A percentile compares a stretch with the other conserved stretches of the same genome.
Evolutionary conservation across 2,888 invertebrate genomes (phyloP).

Genomic region (Atethmia centrago): DNA sequence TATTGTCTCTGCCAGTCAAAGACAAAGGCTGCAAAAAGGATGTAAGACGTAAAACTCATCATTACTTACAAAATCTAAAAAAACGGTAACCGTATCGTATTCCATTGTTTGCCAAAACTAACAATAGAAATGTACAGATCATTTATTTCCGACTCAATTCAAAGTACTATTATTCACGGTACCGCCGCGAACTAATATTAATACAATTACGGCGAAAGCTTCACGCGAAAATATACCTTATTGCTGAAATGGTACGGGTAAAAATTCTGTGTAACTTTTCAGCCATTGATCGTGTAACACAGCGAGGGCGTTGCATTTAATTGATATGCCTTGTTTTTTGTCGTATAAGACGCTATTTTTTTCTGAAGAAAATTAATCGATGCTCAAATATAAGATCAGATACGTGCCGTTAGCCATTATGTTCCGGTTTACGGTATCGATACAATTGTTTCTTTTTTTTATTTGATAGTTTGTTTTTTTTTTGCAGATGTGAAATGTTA

Average conservation of each 20-base stretch:
- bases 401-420: conserved; percentile 79
- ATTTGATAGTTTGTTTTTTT: conserved; percentile 38
- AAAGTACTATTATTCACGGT: conserved; percentile 68
- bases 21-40: conserved; percentile 48
- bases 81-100: conserved; percentile 59
- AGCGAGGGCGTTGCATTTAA: conserved; percentile 69
- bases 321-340: conserved; percentile 79
- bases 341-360: conserved; percentile 67
- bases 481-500: conserved; percentile 46
- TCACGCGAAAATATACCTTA: conserved; percentile 34
- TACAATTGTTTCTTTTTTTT: conserved; percentile 64
- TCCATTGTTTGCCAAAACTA: conserved; percentile 69
- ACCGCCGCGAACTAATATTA: conserved; percentile 59
- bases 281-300: conserved; percentile 1
- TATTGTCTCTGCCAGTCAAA: conserved; percentile 12
- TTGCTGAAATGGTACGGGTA: rapidly evolving
- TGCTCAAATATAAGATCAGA: conserved; percentile 77
- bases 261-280: conserved; percentile 17
- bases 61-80: conserved; percentile 64
- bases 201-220: conserved; percentile 49
- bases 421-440: conserved; percentile 74
- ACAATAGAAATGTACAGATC: conserved; percentile 69
- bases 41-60: conserved; percentile 57
- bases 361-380: conserved; percentile 77
- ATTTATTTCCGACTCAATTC: conserved; percentile 68